Percentiles rank a stretch among this genome's conserved stretches.
phyloP scores from a whole-genome alignment of 1,140 invertebrate genomes.

The Lysiphlebus fabarum region DNA sequence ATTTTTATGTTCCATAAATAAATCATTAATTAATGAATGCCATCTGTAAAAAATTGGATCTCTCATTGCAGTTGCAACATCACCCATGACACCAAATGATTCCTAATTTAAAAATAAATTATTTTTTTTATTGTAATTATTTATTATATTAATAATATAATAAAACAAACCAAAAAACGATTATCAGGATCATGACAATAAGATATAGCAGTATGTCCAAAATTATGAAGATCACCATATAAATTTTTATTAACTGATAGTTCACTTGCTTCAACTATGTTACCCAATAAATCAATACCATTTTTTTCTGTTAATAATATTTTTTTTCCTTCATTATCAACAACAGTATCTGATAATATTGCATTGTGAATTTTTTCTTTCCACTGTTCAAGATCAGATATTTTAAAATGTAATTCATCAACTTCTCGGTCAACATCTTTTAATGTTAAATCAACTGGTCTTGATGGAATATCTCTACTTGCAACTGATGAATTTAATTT shows the following conservation, averaged over 20 bases:
- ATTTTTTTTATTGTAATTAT: too few relatives aligned
- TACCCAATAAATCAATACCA: slow-evolving; percentile 77
- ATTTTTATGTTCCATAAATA: slow-evolving; percentile 75
- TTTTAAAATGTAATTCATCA: slow-evolving; percentile 65
- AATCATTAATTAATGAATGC: slow-evolving; percentile 76
- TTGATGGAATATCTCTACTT: slow-evolving; percentile 62
- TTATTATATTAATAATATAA: background rate
- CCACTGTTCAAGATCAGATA: slow-evolving; percentile 71
- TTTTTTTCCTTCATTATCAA: slow-evolving; percentile 52
- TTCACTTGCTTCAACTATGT: slow-evolving; percentile 72
- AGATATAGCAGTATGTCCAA: slow-evolving; percentile 65
- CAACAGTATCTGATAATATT: slow-evolving; percentile 65
- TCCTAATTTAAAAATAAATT: slow-evolving; percentile 46
- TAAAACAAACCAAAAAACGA: slow-evolving; percentile 60
- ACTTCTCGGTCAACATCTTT: slow-evolving; percentile 64
- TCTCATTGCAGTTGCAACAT: slow-evolving; percentile 71
- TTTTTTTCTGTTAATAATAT: slow-evolving; percentile 61
- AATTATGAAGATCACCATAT: slow-evolving; percentile 74
- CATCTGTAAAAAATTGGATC: slow-evolving; percentile 84
- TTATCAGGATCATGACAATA: slow-evolving; percentile 71
- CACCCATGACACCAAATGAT: slow-evolving; percentile 67
- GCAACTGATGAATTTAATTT: slow-evolving; percentile 67
- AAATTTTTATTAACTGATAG: slow-evolving; percentile 65
- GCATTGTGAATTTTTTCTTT: slow-evolving; percentile 71
- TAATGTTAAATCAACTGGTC: slow-evolving; percentile 60